Conservation (phyloP, 1,140 invertebrate species). For the Agraylea sexmaculata region DNA sequence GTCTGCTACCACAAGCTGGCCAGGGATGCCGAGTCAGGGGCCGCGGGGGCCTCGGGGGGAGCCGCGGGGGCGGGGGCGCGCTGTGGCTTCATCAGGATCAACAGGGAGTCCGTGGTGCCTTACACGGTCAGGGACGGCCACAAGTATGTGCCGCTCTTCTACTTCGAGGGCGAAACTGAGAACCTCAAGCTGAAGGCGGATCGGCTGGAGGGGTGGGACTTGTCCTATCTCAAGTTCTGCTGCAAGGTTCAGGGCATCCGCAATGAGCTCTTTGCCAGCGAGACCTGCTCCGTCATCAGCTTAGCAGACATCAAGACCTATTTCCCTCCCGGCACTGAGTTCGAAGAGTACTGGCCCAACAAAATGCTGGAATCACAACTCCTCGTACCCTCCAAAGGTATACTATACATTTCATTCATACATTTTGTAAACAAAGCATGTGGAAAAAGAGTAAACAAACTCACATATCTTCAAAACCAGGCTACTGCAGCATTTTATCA, state of each 20-base stretch:
- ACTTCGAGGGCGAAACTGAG: slow-evolving; percentile 86
- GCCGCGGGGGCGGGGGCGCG: slow-evolving; percentile 59
- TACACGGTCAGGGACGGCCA: slow-evolving; percentile 74
- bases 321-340: slow-evolving; percentile 75
- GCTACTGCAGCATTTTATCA: neutral
- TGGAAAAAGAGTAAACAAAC: slow-evolving; percentile 46
- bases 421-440: slow-evolving; percentile 35
- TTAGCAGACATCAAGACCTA: slow-evolving; percentile 82
- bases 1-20: slow-evolving; percentile 76
- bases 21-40: slow-evolving; percentile 28
- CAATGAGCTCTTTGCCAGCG: slow-evolving; percentile 81
- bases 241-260: slow-evolving; percentile 88
- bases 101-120: slow-evolving; percentile 87
- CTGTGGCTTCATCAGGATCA: slow-evolving; percentile 88
- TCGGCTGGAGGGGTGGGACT: slow-evolving; percentile 77
- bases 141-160: slow-evolving; percentile 88
- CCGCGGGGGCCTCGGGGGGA: no score
- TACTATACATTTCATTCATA: slow-evolving; percentile 21
- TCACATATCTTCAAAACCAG: slow-evolving; percentile 29
- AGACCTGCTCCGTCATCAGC: slow-evolving; percentile 79
- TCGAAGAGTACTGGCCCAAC: slow-evolving; percentile 85
- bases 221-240: slow-evolving; percentile 86
- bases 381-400: slow-evolving; percentile 50
- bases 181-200: slow-evolving; percentile 76
- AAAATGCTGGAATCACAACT: slow-evolving; percentile 70